phyloP scores from a whole-genome alignment of 2,797 vertebrate genomes.

The Okamejei kenojei region DNA sequence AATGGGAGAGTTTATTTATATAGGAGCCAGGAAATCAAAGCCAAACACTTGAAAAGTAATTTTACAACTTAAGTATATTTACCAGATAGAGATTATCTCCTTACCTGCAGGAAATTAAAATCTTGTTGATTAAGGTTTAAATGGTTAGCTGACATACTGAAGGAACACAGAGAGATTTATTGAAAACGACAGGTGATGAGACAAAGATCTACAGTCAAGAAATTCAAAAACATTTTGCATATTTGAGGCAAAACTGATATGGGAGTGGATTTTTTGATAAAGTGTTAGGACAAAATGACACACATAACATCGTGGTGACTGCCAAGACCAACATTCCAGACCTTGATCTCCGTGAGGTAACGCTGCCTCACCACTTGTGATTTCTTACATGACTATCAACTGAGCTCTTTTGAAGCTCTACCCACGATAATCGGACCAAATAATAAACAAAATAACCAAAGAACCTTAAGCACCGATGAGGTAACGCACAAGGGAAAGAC shows the following conservation, averaged over 20 bases:
- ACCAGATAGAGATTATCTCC: background rate
- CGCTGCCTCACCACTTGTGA: slow-evolving; percentile 8
- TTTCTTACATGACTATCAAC: background rate
- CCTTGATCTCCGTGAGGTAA: background rate
- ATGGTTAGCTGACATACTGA: background rate
- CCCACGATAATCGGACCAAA: background rate
- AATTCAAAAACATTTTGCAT: slow-evolving; percentile 29
- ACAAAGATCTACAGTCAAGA: slow-evolving; percentile 31
- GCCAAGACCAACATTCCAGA: slow-evolving; percentile 16
- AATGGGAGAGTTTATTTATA: background rate
- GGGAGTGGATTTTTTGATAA: background rate
- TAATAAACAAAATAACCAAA: slow-evolving; percentile 22
- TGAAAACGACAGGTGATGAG: background rate
- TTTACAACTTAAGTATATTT: slow-evolving; percentile 7
- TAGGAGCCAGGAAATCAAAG: background rate
- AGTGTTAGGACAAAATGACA: slow-evolving; percentile 14
- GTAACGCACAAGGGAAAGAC: background rate
- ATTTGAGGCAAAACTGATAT: slow-evolving; percentile 8
- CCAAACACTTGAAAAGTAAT: background rate
- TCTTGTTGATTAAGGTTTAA: background rate
- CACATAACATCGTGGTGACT: background rate
- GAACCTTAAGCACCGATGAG: background rate
- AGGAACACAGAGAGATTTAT: background rate
- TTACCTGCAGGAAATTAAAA: background rate
- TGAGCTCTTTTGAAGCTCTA: slow-evolving; percentile 11